A percentile compares a stretch with the other conserved stretches of the same genome.
Evolutionary conservation across 2,888 invertebrate genomes (phyloP).

Genomic region (Acholoe squamosa): DNA sequence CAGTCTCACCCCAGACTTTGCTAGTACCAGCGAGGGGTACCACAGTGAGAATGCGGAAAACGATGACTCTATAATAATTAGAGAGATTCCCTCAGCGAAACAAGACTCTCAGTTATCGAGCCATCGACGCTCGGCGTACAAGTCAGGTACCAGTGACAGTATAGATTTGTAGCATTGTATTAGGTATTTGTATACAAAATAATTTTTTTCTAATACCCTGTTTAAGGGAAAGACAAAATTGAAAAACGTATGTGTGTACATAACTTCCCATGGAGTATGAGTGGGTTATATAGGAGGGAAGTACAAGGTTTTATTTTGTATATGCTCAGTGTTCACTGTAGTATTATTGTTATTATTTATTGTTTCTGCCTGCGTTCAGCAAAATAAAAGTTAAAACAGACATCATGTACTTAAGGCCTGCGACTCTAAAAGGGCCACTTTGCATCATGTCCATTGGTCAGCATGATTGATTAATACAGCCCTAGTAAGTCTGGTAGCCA

Average conservation of each 20-base stretch:
- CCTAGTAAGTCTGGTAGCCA: no score
- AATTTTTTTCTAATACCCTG: no score
- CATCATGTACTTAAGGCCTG: no score
- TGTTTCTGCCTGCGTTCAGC: not conserved
- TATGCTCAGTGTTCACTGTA: not conserved
- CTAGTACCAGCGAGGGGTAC: conserved; percentile 69
- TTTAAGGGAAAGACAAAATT: no score
- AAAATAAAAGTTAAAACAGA: no score
- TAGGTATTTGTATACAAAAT: no score
- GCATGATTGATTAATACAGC: no score
- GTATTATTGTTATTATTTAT: not conserved
- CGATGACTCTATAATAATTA: conserved; percentile 65
- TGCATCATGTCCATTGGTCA: no score
- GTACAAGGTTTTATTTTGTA: not conserved
- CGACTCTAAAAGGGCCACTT: no score
- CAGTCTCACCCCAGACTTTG: conserved; percentile 54
- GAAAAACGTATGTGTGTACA: not conserved
- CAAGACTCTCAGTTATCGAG: conserved; percentile 7
- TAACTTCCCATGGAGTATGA: not conserved
- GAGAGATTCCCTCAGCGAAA: conserved; percentile 57
- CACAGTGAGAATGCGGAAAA: conserved; percentile 67
- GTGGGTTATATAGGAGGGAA: not conserved
- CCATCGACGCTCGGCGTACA: conserved; percentile 49
- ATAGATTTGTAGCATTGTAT: conserved; percentile 23
- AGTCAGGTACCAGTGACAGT: conserved; percentile 51